Base-by-base conservation (phyloP, 1,140 invertebrate genomes). In the Drosophila bifasciata region DNA sequence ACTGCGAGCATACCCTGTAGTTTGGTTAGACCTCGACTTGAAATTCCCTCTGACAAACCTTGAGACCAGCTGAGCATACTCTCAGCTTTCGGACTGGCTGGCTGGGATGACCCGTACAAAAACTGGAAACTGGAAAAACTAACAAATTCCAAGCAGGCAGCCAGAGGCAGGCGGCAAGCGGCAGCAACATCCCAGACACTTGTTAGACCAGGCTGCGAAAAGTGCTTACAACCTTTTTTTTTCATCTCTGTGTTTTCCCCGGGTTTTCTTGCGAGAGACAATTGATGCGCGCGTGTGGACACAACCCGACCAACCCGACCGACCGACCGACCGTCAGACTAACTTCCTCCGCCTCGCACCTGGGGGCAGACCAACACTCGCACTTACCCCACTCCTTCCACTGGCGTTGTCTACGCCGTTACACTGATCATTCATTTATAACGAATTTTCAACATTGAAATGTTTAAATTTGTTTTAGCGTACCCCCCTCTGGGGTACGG, bases 401-500 rank as follows among this genome's bases (percentile, higher is more conserved):
- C 19, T 28, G 64, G 64, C 64, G 64, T 50, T 25, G 25, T 8
- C 44, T 77, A 48, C 19, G n/a, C 79, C 79, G 71, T 85, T 84
- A 84, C 80, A 79, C 68, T 72, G 76, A 73, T 79, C 76, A 85
- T 84, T 84, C 80, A 85, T 76, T 85, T 85, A 85, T 86, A 86
- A 86, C 62, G 81, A 85, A 85, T n/a, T 85, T 85, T 85, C 72
- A 80, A 73, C 80, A 86, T 76, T 79, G 76, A 85, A 84, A 85
- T 84, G 70, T 72, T 75, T 50, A 76, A 79, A 79, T 64, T 78
- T 81, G 58, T 68, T 79, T 60, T 40, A 51, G 40, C 21, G 32
- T 36, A 9, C 32, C 25, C 23, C 21, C 21, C 21, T 23, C 21
- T 5, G 23, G 7, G 16, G 25, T 50, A n/a, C 28, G 7, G n/a